phyloP scores from a whole-genome alignment of 2,113 vertebrate species.

The Electrona antarctica region DNA sequence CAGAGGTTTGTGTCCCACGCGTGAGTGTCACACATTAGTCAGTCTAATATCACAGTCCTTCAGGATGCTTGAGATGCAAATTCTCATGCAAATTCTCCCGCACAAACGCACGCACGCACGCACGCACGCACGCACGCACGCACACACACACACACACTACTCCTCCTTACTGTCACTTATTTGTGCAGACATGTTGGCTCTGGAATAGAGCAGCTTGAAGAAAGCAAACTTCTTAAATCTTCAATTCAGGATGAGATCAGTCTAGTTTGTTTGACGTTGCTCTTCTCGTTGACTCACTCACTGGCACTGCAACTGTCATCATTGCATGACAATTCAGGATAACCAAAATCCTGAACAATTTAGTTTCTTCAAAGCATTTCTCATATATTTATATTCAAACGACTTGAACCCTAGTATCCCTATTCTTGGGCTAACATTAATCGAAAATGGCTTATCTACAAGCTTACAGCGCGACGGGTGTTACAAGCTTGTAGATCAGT shows the following conservation, averaged over 20 bases:
- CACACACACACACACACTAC: no score
- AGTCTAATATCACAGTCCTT: conserved; percentile 36
- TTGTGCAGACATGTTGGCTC: conserved; percentile 1
- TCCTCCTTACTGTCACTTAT: no score
- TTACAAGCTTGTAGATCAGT: conserved; percentile 3
- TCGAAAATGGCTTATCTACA: no score
- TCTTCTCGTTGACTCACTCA: background rate
- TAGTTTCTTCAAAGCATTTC: conserved; percentile 8
- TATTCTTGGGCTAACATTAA: no score
- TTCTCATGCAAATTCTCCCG: conserved; percentile 1
- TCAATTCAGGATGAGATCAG: no score
- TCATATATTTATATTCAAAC: background rate
- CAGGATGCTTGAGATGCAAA: conserved; percentile 25
- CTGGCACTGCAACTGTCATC: background rate
- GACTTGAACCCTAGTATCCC: no score
- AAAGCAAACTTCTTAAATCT: no score
- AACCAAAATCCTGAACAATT: conserved; percentile 13
- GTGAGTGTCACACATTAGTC: background rate
- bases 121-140: no score
- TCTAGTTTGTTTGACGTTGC: no score
- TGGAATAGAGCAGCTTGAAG: conserved; percentile 10
- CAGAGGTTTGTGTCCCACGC: background rate
- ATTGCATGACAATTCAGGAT: background rate
- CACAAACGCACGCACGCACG: no score
- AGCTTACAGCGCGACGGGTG: background rate